Percentiles rank a stretch among this genome's conserved stretches.
Evolutionary conservation across 2,888 invertebrate genomes (phyloP).

Genomic region (Chloroclystis v-ata): DNA sequence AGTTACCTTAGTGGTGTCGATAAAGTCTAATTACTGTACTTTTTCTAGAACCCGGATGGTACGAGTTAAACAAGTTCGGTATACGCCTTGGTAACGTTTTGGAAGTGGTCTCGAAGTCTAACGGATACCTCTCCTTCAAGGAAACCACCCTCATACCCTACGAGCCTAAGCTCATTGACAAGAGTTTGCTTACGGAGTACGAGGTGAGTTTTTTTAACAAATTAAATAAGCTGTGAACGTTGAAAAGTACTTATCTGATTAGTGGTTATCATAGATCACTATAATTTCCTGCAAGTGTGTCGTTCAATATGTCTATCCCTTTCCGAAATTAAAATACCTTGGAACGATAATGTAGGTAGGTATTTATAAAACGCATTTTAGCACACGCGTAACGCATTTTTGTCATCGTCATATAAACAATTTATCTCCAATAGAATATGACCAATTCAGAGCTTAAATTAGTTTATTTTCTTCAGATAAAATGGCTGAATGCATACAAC

Average conservation of each 20-base stretch:
- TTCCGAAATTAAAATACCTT: too few relatives aligned
- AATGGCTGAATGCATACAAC: constrained; percentile 89
- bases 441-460: not conserved
- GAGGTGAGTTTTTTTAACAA: constrained; percentile 79
- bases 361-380: too few relatives aligned
- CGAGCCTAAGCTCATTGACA: constrained; percentile 90
- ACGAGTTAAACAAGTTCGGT: constrained; percentile 90
- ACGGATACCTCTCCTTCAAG: constrained; percentile 83
- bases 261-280: too few relatives aligned
- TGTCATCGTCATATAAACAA: too few relatives aligned
- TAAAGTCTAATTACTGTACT: constrained; percentile 8
- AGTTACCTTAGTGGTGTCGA: too few relatives aligned
- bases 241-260: too few relatives aligned
- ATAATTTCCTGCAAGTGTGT: too few relatives aligned
- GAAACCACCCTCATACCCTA: constrained; percentile 92
- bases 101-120: constrained; percentile 80
- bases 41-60: constrained; percentile 90
- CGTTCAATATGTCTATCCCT: too few relatives aligned
- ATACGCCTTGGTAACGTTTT: constrained; percentile 91
- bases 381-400: too few relatives aligned
- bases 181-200: constrained; percentile 83
- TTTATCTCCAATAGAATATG: too few relatives aligned
- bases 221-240: too few relatives aligned
- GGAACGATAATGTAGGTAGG: too few relatives aligned
- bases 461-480: constrained; percentile 71